Conservation (phyloP, 1,140 invertebrate genomes). For the fruit fly (Drosophila melanogaster) region DNA sequence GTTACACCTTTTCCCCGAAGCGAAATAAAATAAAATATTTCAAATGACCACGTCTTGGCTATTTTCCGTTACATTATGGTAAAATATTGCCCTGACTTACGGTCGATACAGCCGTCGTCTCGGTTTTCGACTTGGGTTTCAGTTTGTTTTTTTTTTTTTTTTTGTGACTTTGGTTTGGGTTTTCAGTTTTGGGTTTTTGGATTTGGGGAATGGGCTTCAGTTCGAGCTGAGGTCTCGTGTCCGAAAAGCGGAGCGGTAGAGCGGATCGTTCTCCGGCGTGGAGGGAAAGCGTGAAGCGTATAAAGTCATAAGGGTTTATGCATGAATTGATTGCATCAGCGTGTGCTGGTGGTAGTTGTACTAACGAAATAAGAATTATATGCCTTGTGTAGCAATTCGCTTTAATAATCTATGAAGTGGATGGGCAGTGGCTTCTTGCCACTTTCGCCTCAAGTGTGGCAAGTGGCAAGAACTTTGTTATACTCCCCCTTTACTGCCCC, state of each 20-base stretch:
- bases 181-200: neutral
- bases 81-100: conserved; percentile 72
- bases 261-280: conserved; percentile 29
- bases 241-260: conserved; percentile 17
- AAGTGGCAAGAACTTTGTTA: neutral
- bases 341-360: conserved; percentile 13
- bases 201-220: neutral
- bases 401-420: conserved; percentile 79
- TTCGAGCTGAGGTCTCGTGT: conserved; percentile 47
- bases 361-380: conserved; percentile 78
- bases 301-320: conserved; percentile 82
- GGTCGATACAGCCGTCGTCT: conserved; percentile 38
- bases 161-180: neutral
- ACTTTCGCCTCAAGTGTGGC: conserved; percentile 5
- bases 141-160: conserved; percentile 1
- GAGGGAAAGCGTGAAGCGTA: conserved; percentile 78
- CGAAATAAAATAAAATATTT: conserved; percentile 81
- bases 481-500: too few relatives aligned
- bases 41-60: conserved; percentile 80
- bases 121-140: conserved; percentile 10
- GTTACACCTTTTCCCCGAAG: conserved; percentile 70
- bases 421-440: conserved; percentile 6
- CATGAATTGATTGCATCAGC: conserved; percentile 75
- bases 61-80: conserved; percentile 82
- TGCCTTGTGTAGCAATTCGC: conserved; percentile 69